Evolutionary conservation across 2,888 invertebrate genomes (phyloP).

Genomic region (Gastracanthus pulcherrimus): DNA sequence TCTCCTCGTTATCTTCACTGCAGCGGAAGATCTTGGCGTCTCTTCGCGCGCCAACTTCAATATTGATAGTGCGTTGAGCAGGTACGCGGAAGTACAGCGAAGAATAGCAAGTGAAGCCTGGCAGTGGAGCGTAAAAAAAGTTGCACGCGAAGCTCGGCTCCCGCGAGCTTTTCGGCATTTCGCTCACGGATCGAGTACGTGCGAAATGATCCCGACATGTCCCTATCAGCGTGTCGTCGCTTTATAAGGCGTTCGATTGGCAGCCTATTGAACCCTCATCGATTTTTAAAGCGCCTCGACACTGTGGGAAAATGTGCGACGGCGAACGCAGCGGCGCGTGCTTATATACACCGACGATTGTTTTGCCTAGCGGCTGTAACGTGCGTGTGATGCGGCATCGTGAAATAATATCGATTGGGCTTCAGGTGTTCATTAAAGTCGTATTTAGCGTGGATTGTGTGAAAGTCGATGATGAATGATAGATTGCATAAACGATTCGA

Average conservation of each 20-base stretch:
- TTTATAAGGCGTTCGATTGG: slow-evolving; percentile 60
- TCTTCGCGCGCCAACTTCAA: background rate
- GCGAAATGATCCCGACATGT: slow-evolving; percentile 67
- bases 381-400: too few species aligned
- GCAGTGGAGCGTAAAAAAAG: slow-evolving; percentile 49
- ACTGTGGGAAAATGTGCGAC: slow-evolving; percentile 50
- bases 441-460: background rate
- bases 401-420: slow-evolving; percentile 14
- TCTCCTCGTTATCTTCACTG: too few species aligned
- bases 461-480: background rate
- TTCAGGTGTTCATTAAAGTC: background rate
- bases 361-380: background rate
- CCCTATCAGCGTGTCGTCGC: slow-evolving; percentile 21
- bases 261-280: slow-evolving; percentile 39
- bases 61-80: slow-evolving; percentile 56
- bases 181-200: slow-evolving; percentile 74
- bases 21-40: background rate
- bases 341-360: slow-evolving; percentile 12
- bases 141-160: background rate
- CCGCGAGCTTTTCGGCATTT: slow-evolving; percentile 61
- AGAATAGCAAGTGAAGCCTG: slow-evolving; percentile 70
- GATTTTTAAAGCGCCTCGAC: slow-evolving; percentile 49
- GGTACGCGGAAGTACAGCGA: slow-evolving; percentile 74
- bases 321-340: background rate
- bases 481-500: background rate